Evolutionary conservation across 2,888 invertebrate genomes (phyloP).

Genomic region (Troilus luridus): DNA sequence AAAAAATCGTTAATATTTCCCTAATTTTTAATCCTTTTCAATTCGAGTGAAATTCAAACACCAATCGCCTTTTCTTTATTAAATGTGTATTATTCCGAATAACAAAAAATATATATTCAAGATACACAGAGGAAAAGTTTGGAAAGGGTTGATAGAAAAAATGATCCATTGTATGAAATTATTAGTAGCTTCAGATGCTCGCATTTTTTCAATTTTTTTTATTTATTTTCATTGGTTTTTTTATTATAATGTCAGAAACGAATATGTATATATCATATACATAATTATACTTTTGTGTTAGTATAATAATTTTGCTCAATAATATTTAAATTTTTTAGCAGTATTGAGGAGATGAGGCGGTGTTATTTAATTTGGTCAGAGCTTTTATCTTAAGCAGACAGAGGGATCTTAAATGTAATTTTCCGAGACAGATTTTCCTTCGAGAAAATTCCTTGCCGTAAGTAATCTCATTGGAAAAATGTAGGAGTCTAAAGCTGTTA

Average conservation of each 20-base stretch:
- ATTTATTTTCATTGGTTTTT: background rate
- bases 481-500: background rate
- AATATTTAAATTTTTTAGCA: background rate
- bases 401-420: background rate
- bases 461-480: constrained; percentile 27
- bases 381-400: background rate
- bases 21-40: too few relatives aligned
- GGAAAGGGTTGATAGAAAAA: too few relatives aligned
- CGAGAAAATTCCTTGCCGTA: background rate
- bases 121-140: too few relatives aligned
- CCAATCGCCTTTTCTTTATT: too few relatives aligned
- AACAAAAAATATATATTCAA: too few relatives aligned
- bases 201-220: too few relatives aligned
- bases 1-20: too few relatives aligned
- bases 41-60: too few relatives aligned
- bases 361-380: background rate
- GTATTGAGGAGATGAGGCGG: background rate
- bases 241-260: background rate
- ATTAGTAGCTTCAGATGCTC: too few relatives aligned
- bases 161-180: too few relatives aligned
- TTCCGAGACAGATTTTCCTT: background rate
- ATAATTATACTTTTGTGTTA: background rate
- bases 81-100: too few relatives aligned
- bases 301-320: too few relatives aligned
- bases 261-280: background rate